Base-by-base conservation (phyloP, 2,888 invertebrate genomes). In the Dendrolimus pini region DNA sequence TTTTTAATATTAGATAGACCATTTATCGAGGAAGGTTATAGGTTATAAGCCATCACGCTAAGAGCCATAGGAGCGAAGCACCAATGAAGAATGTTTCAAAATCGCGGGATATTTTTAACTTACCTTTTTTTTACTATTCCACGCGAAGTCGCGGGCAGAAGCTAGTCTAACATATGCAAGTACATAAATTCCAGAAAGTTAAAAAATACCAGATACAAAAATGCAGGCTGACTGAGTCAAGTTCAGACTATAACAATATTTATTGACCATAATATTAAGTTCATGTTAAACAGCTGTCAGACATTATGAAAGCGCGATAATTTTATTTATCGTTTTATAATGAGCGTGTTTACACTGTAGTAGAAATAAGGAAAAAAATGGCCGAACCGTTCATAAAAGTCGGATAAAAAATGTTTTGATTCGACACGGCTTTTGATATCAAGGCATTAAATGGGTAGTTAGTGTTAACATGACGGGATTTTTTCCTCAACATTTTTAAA, bases 301-400 rank as follows among this genome's bases (percentile, higher is more conserved):
- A 74, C 70, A 72, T 80, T 78, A 72, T 87, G 85, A 85, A 88
- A 81, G 82, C 77, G 66, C 69, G 75, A 78, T 88, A 85, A 87
- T 89, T 86, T 87, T 85, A 89, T 89, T 89, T 89, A 89, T 89
- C 72, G 78, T 75, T 82, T 85, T 89, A 82, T 89, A 86, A 89
- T 89, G 89, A 88, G 86, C 78, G 70, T 75, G 80, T 83, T 85
- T 81, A 83, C 81, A 78, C 74, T 74, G 69, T 62, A 63, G 65
- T 65, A 71, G 70, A 72, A 69, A 71, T 67, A 63, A 62, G 56
- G 61, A 62, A 64, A 62, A 66, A 62, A 67, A 41, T 47, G 47
- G 47, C 47, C 47, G 47, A 47, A 47, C 47, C 47, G 12, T 47
- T 47, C 47, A 47, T 47, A 47, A 47, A 47, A 10, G 9, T 47